phyloP scores from a whole-genome alignment of 1,140 invertebrate genomes.

The Eulimnadia texana region DNA sequence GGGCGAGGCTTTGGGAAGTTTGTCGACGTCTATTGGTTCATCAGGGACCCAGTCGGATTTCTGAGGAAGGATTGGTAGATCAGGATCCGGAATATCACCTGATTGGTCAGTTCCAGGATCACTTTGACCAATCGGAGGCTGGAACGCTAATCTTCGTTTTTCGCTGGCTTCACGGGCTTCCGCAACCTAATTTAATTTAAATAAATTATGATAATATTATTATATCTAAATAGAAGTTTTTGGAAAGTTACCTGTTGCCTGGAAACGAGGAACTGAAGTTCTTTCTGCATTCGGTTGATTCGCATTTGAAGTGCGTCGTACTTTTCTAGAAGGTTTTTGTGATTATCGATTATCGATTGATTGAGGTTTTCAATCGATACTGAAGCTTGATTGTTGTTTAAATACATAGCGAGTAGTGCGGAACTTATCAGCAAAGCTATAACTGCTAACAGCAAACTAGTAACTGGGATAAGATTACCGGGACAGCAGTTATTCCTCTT shows the following conservation, averaged over 20 bases:
- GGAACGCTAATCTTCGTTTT: not conserved
- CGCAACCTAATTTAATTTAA: not conserved
- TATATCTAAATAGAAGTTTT: too few relatives aligned
- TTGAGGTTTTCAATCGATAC: too few relatives aligned
- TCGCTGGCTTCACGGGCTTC: not conserved
- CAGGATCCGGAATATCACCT: not conserved
- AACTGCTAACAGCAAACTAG: not conserved
- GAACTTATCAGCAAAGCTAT: not conserved
- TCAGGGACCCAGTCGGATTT: not conserved
- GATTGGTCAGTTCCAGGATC: not conserved
- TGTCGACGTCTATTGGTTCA: conserved; percentile 5
- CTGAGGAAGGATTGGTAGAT: not conserved
- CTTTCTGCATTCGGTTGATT: conserved; percentile 8
- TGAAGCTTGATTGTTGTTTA: not conserved
- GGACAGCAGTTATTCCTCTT: too few relatives aligned
- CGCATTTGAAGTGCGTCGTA: not conserved
- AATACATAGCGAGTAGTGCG: not conserved
- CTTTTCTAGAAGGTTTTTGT: not conserved
- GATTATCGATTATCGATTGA: not conserved
- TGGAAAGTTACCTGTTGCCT: not conserved
- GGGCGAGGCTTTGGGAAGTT: not conserved
- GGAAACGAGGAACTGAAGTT: not conserved
- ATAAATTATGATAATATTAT: too few relatives aligned
- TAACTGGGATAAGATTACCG: not conserved
- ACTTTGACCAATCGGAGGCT: not conserved